phyloP scores from a whole-genome alignment of 2,113 vertebrate species.

The Probosciger aterrimus region DNA sequence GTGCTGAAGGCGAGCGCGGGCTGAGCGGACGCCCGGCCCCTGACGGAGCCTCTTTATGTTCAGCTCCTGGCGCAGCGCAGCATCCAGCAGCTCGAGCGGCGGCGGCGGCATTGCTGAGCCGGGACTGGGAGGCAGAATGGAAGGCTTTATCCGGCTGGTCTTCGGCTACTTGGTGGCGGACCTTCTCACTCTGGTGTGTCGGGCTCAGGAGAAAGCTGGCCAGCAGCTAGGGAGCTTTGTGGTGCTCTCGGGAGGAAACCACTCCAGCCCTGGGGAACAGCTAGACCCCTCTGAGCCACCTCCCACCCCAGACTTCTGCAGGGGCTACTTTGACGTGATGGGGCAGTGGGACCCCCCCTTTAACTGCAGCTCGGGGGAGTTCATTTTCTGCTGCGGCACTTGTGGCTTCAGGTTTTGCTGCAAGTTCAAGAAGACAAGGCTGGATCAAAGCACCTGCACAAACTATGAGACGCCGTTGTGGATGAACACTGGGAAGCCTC shows the following conservation, averaged over 20 bases:
- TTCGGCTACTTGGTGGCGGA: constrained; percentile 91
- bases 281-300: constrained; percentile 84
- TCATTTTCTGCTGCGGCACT: constrained; percentile 98
- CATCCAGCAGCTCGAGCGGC: constrained; percentile 69
- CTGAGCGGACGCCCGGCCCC: constrained; percentile 67
- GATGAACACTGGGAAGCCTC: constrained; percentile 91
- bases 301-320: constrained; percentile 88
- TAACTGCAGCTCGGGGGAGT: constrained; percentile 93
- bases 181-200: constrained; percentile 88
- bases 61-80: constrained; percentile 72
- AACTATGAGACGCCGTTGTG: constrained; percentile 95
- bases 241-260: constrained; percentile 90
- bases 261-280: constrained; percentile 83
- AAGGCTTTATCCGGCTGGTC: constrained; percentile 80
- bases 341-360: constrained; percentile 98
- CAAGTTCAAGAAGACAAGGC: constrained; percentile 87
- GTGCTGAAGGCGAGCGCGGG: constrained; percentile 65
- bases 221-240: constrained; percentile 88
- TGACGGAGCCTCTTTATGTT: constrained; percentile 74
- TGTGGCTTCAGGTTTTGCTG: constrained; percentile 99
- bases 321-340: constrained; percentile 99
- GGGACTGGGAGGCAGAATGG: constrained; percentile 76
- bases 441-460: constrained; percentile 95
- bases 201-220: constrained; percentile 90
- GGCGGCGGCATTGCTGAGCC: constrained; percentile 59